A percentile compares a stretch with the other conserved stretches of the same genome.
phyloP scores from a whole-genome alignment of 2,797 vertebrate genomes.

The Tokudaia muenninki region DNA sequence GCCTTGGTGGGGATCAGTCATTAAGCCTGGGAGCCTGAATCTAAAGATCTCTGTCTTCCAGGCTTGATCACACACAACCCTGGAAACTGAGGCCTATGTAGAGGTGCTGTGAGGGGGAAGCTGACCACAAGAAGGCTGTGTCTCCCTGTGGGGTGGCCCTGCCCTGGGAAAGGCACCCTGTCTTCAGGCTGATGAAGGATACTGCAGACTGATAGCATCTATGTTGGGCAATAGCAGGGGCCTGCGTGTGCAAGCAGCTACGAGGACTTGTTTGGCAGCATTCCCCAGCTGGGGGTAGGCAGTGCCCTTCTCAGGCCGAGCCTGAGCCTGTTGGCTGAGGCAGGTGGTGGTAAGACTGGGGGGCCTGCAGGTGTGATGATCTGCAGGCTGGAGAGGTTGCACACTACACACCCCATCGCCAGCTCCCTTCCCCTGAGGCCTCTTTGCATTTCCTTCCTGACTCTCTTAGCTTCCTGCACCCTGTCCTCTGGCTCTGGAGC shows the following conservation, averaged over 20 bases:
- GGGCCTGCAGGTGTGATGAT: not conserved
- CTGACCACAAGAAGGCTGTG: not conserved
- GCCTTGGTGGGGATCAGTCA: no score
- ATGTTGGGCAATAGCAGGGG: not conserved
- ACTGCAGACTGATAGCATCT: not conserved
- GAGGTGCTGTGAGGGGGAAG: not conserved
- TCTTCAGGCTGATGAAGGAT: not conserved
- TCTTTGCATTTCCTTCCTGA: slow-evolving; percentile 28
- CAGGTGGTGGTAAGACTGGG: not conserved
- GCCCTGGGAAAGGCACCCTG: not conserved
- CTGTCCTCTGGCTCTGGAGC: not conserved
- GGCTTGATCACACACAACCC: no score
- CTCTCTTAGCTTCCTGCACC: not conserved
- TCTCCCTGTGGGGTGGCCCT: not conserved
- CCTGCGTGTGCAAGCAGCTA: not conserved
- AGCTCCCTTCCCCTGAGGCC: not conserved
- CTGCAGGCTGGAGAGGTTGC: not conserved
- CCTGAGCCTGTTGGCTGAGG: slow-evolving; percentile 5
- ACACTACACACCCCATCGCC: not conserved
- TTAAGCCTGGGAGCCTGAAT: no score
- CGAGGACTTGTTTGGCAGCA: not conserved
- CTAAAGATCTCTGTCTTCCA: not conserved
- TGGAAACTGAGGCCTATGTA: not conserved
- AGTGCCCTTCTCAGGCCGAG: not conserved
- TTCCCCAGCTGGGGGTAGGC: not conserved